Evolutionary conservation across 2,113 vertebrate species (phyloP).

Genomic region (Phaethon lepturus): DNA sequence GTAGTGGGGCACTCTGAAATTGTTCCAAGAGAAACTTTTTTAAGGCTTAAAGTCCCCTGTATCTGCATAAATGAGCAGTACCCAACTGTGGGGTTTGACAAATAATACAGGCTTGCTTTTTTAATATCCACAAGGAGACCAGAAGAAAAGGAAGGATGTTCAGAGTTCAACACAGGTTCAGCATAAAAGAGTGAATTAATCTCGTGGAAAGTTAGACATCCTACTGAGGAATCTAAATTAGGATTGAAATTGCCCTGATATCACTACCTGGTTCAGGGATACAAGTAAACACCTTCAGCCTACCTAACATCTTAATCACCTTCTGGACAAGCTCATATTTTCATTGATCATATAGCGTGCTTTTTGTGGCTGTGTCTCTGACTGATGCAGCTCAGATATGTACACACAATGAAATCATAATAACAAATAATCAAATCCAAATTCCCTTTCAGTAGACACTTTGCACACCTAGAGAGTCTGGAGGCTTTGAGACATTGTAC

Average conservation of each 20-base stretch:
- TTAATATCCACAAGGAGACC: neutral
- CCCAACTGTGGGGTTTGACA: neutral
- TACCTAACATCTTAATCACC: neutral
- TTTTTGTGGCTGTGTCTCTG: neutral
- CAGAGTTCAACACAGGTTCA: neutral
- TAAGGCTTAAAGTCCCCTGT: neutral
- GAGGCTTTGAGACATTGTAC: neutral
- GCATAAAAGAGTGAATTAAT: neutral
- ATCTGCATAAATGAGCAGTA: neutral
- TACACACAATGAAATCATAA: neutral
- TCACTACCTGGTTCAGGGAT: fast-evolving
- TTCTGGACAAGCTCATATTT: neutral
- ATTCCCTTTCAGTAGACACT: neutral
- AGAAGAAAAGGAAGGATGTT: neutral
- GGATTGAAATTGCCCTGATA: neutral
- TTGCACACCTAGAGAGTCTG: neutral
- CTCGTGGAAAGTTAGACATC: neutral
- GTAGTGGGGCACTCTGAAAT: neutral
- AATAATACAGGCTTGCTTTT: neutral
- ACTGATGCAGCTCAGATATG: neutral
- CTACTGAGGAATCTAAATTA: neutral
- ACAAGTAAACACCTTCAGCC: neutral
- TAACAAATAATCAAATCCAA: neutral
- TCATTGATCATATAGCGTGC: neutral
- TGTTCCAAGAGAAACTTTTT: neutral